A percentile compares a stretch with the other conserved stretches of the same genome.
Conservation (phyloP, 2,888 invertebrate genomes). For the Pinctada fucata region DNA sequence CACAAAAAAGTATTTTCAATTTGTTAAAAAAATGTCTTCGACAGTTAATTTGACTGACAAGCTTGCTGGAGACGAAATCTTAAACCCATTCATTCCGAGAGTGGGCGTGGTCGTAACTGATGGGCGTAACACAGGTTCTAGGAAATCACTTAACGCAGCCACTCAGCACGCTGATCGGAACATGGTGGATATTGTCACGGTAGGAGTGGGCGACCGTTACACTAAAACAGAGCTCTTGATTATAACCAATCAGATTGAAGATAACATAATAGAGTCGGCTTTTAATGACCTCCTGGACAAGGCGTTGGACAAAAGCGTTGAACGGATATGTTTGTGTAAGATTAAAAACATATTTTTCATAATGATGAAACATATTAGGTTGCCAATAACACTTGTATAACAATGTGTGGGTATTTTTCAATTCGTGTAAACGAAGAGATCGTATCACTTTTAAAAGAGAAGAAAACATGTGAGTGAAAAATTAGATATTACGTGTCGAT, state of each 20-base stretch:
- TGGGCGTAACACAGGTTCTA: constrained; percentile 16
- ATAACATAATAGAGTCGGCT: background rate
- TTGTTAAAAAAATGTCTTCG: background rate
- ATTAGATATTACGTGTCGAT: too few species aligned
- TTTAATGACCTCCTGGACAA: constrained; percentile 4
- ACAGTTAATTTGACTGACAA: constrained; percentile 22
- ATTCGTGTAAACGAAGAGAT: background rate
- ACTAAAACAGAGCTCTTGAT: constrained; percentile 5
- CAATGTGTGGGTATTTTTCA: background rate
- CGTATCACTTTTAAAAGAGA: too few species aligned
- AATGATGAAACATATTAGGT: background rate
- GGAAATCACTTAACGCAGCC: background rate
- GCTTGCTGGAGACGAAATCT: background rate
- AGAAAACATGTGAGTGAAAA: too few species aligned
- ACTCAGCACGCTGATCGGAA: constrained; percentile 12
- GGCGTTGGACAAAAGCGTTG: constrained; percentile 1
- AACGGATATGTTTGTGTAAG: constrained; percentile 19
- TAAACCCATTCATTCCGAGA: constrained; percentile 1
- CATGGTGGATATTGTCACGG: constrained; percentile 12
- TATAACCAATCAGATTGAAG: constrained; percentile 17
- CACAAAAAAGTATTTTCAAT: too few species aligned
- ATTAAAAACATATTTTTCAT: background rate
- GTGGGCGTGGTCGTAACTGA: constrained; percentile 23
- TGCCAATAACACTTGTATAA: background rate
- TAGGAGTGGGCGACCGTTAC: constrained; percentile 6